Evolutionary conservation across 2,888 invertebrate species (phyloP).

Genomic region (Macrosiphum euphorbiae): DNA sequence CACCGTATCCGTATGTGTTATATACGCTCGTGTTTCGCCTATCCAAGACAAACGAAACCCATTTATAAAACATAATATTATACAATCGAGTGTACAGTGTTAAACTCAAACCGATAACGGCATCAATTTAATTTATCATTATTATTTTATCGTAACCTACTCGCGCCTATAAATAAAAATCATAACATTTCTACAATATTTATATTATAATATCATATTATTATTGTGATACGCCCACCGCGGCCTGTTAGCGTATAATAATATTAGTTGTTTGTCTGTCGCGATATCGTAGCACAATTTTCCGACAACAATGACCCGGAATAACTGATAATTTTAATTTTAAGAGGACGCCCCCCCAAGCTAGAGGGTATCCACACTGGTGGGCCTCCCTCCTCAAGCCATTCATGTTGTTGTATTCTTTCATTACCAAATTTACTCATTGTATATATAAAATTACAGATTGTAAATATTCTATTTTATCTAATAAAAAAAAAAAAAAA

Average conservation of each 20-base stretch:
- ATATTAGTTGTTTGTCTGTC: not conserved
- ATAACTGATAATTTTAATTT: not conserved
- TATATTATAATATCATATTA: not conserved
- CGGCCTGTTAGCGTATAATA: not conserved
- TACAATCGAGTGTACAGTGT: not conserved
- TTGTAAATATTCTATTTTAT: no score
- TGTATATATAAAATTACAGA: no score
- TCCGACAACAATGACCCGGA: not conserved
- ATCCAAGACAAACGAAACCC: not conserved
- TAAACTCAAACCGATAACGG: not conserved
- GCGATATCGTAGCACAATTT: not conserved
- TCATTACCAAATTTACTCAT: no score
- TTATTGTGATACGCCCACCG: not conserved
- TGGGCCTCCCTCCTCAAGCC: no score
- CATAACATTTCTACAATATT: not conserved
- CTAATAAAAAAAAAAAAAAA: no score
- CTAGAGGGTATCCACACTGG: no score
- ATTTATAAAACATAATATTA: not conserved
- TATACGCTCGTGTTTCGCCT: not conserved
- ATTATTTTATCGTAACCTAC: not conserved
- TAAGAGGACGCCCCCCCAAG: no score
- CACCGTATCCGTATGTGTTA: not conserved
- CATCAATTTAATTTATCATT: not conserved
- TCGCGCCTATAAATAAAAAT: not conserved
- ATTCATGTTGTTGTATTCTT: no score